A percentile compares a stretch with the other conserved stretches of the same genome.
Evolutionary conservation across 2,797 vertebrate genomes (phyloP).

Genomic region (Xenopus petersii): DNA sequence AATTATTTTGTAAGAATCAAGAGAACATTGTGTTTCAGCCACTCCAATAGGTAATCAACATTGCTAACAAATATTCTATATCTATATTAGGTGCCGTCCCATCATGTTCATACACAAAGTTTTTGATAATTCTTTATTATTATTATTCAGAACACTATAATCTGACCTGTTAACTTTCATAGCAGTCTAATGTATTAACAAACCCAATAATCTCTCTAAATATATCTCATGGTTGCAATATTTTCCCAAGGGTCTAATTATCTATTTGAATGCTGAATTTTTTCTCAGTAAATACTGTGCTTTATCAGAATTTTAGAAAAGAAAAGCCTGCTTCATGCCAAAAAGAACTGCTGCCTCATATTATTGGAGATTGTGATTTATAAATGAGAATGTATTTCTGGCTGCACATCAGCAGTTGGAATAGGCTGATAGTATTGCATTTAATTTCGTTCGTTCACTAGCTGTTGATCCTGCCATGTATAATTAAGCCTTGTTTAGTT

Average conservation of each 20-base stretch:
- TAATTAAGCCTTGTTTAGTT: slow-evolving; percentile 45
- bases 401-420: slow-evolving; percentile 42
- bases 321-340: slow-evolving; percentile 14
- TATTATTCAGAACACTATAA: not conserved
- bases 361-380: slow-evolving; percentile 41
- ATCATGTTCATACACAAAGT: too few relatives aligned
- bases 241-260: slow-evolving; percentile 36
- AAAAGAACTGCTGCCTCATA: slow-evolving; percentile 43
- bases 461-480: slow-evolving; percentile 39
- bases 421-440: slow-evolving; percentile 43
- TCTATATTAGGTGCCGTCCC: too few relatives aligned
- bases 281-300: slow-evolving; percentile 24
- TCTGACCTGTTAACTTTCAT: not conserved
- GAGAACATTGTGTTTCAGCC: too few relatives aligned
- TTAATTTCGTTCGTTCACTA: slow-evolving; percentile 47
- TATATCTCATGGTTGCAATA: slow-evolving; percentile 10
- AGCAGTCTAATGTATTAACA: not conserved
- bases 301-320: slow-evolving; percentile 30
- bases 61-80: too few relatives aligned
- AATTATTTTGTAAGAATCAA: too few relatives aligned
- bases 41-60: too few relatives aligned
- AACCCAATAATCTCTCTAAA: slow-evolving; percentile 10
- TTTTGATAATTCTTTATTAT: too few relatives aligned
- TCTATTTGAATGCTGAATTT: slow-evolving; percentile 30
- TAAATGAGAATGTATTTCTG: slow-evolving; percentile 39